phyloP scores from a whole-genome alignment of 1,140 invertebrate species.

The Scaptomyza hsui region DNA sequence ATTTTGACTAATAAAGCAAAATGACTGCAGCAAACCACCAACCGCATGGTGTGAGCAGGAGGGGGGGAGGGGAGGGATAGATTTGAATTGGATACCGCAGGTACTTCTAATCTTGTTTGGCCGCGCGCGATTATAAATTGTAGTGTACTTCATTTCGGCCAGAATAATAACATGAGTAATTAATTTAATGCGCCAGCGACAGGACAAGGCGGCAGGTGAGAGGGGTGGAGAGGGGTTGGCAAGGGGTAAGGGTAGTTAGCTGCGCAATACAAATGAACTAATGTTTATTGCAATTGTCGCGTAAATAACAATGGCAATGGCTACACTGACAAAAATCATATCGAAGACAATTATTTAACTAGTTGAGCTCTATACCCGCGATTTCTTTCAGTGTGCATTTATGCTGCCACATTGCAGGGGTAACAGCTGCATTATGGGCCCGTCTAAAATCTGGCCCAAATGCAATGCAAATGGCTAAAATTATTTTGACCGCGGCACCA shows the following conservation, averaged over 20 bases:
- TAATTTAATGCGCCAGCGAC: slow-evolving; percentile 82
- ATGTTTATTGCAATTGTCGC: slow-evolving; percentile 82
- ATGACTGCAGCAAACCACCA: slow-evolving; percentile 53
- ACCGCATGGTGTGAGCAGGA: background rate
- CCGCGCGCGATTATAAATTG: slow-evolving; percentile 81
- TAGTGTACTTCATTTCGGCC: slow-evolving; percentile 82
- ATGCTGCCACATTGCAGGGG: slow-evolving; percentile 34
- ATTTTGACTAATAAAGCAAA: slow-evolving; percentile 79
- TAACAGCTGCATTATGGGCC: slow-evolving; percentile 28
- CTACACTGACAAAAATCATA: background rate
- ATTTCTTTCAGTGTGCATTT: slow-evolving; percentile 41
- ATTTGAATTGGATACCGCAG: slow-evolving; percentile 57
- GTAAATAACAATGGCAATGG: slow-evolving; percentile 72
- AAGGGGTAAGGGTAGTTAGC: background rate
- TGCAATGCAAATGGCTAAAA: slow-evolving; percentile 67
- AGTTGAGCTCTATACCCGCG: too few species aligned
- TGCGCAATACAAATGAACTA: slow-evolving; percentile 74
- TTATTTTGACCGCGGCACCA: slow-evolving; percentile 69
- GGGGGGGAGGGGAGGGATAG: background rate
- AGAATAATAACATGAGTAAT: slow-evolving; percentile 83
- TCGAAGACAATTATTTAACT: too few species aligned
- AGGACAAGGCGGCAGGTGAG: slow-evolving; percentile 44
- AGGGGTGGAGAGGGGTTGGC: background rate
- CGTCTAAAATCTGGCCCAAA: slow-evolving; percentile 58
- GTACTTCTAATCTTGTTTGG: slow-evolving; percentile 82